Conservation (phyloP, 1,140 invertebrate species). For the Tribolium castaneum region DNA sequence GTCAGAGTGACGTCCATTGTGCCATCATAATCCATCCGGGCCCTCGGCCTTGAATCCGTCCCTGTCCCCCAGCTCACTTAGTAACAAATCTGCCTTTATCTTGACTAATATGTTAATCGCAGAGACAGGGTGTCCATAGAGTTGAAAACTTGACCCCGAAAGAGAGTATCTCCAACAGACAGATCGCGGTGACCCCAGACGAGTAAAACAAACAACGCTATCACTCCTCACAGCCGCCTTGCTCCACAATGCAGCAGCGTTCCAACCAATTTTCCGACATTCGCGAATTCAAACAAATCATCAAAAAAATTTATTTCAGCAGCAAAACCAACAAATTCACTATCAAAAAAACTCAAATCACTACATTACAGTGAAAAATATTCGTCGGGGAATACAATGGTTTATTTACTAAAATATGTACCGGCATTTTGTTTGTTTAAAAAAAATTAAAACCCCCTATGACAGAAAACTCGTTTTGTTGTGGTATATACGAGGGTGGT, state of each 20-base stretch:
- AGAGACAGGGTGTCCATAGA: constrained; percentile 47
- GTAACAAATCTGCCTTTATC: constrained; percentile 44
- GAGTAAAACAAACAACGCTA: constrained; percentile 46
- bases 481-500: too few relatives aligned
- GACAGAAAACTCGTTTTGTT: too few relatives aligned
- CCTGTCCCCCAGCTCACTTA: not conserved
- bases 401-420: too few relatives aligned
- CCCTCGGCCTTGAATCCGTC: constrained; percentile 10
- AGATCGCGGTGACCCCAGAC: constrained; percentile 47
- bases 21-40: not conserved
- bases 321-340: too few relatives aligned
- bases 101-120: constrained; percentile 40
- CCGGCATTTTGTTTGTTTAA: too few relatives aligned
- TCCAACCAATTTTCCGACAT: not conserved
- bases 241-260: constrained; percentile 8
- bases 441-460: too few relatives aligned
- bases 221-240: not conserved
- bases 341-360: too few relatives aligned
- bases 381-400: too few relatives aligned
- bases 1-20: not conserved
- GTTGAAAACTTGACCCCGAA: constrained; percentile 46
- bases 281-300: not conserved
- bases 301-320: too few relatives aligned
- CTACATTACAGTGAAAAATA: too few relatives aligned
- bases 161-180: constrained; percentile 47